These are phyloP conservation scores for Lacanobia wlatinum DNA, from an alignment of 2,888 invertebrate species.

Conservation along the genomic window DNA sequence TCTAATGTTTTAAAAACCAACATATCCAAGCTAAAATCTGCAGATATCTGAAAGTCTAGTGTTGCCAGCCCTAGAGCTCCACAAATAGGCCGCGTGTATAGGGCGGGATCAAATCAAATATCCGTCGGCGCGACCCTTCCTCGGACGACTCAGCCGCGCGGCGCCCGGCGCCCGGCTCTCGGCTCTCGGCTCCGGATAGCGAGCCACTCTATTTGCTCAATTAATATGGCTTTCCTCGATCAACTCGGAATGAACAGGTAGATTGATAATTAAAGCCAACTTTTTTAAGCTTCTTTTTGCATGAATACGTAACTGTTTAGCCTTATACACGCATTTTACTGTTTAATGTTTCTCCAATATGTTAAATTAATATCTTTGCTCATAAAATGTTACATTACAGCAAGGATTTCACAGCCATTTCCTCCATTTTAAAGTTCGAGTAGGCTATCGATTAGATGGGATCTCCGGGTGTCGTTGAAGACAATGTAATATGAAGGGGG, in stretches of 20 bases:
- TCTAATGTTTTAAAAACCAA: background rate
- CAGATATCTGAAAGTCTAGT: background rate
- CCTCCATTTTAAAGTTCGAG: conserved; percentile 58
- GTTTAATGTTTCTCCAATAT: background rate
- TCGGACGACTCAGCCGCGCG: conserved; percentile 29
- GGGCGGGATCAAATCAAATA: conserved; percentile 66
- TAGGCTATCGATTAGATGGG: conserved; percentile 73
- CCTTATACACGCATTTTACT: background rate
- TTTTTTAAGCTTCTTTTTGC: background rate
- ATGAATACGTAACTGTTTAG: background rate
- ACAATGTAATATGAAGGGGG: conserved; percentile 72
- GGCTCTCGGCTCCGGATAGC: conserved; percentile 43
- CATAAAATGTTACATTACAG: conserved; percentile 33
- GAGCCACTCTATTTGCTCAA: conserved; percentile 54
- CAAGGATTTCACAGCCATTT: conserved; percentile 35
- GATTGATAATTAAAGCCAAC: conserved; percentile 1
- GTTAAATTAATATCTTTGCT: background rate
- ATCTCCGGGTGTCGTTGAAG: conserved; percentile 72
- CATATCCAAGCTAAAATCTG: background rate
- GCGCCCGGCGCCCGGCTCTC: conserved; percentile 34
- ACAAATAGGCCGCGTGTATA: conserved; percentile 52
- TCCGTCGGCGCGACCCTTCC: conserved; percentile 58
- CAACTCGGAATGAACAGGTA: conserved; percentile 30
- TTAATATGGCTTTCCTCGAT: conserved; percentile 57
- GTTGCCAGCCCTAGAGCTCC: conserved; percentile 39